phyloP scores from a whole-genome alignment of 2,113 vertebrate species.

The Puntigrus tetrazona region DNA sequence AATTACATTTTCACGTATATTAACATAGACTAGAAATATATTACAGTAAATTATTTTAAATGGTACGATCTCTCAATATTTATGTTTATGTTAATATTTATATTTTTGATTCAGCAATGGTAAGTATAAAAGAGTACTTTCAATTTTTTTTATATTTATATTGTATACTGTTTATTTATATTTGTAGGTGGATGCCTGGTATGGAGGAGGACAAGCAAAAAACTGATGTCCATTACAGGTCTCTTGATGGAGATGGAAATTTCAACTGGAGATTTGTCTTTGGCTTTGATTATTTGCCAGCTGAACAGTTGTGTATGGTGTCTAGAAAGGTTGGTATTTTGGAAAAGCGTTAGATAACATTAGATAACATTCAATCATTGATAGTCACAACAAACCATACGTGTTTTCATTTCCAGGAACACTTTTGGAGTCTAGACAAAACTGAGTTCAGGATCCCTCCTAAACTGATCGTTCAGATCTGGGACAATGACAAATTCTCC shows the following conservation, averaged over 20 bases:
- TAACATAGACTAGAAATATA: background rate
- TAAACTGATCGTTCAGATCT: slow-evolving; percentile 90
- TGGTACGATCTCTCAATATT: background rate
- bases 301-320: slow-evolving; percentile 90
- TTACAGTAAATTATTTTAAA: background rate
- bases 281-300: slow-evolving; percentile 92
- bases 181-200: slow-evolving; percentile 92
- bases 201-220: slow-evolving; percentile 98
- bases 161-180: background rate
- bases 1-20: background rate
- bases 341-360: background rate
- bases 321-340: slow-evolving; percentile 87
- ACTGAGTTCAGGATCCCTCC: slow-evolving; percentile 96
- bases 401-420: slow-evolving; percentile 77
- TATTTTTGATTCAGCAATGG: background rate
- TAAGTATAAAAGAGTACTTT: background rate
- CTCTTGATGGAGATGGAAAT: slow-evolving; percentile 95
- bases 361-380: background rate
- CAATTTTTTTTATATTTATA: too few relatives aligned
- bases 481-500: slow-evolving; percentile 99
- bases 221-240: slow-evolving; percentile 97
- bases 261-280: slow-evolving; percentile 98
- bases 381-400: background rate
- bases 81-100: too few relatives aligned
- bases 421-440: slow-evolving; percentile 97